phyloP scores from a whole-genome alignment of 1,140 invertebrate species.

The Harlomillsia oculata region DNA sequence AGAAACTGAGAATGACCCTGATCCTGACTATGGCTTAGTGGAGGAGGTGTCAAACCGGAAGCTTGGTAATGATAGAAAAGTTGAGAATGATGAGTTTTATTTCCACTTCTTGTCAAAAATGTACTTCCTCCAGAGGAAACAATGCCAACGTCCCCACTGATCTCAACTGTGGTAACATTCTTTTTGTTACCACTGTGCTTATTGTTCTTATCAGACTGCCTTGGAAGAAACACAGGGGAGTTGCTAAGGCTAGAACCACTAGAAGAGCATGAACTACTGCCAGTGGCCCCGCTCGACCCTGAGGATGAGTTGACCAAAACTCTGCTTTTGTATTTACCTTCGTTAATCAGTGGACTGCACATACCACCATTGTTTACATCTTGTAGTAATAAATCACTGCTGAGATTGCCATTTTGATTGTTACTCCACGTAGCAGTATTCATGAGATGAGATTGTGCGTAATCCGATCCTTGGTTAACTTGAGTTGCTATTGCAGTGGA shows the following conservation, averaged over 20 bases:
- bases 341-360: constrained; percentile 1
- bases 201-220: not conserved
- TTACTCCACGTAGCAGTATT: too few relatives aligned
- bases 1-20: too few relatives aligned
- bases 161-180: constrained; percentile 25
- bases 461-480: too few relatives aligned
- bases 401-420: not conserved
- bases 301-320: constrained; percentile 14
- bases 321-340: constrained; percentile 21
- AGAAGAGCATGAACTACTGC: constrained; percentile 11
- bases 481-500: too few relatives aligned
- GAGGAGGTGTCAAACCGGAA: constrained; percentile 3
- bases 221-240: constrained; percentile 1
- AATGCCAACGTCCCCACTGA: constrained; percentile 24
- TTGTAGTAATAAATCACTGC: not conserved
- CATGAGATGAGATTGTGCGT: too few relatives aligned
- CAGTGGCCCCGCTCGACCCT: not conserved
- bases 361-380: not conserved
- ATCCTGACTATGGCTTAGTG: too few relatives aligned
- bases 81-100: not conserved
- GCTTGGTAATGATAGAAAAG: not conserved
- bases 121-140: constrained; percentile 5
- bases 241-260: too few relatives aligned
- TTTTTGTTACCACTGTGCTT: not conserved
- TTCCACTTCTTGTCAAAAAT: not conserved